Evolutionary conservation across 2,888 invertebrate species (phyloP).

Genomic region (Dolomedes plantarius): DNA sequence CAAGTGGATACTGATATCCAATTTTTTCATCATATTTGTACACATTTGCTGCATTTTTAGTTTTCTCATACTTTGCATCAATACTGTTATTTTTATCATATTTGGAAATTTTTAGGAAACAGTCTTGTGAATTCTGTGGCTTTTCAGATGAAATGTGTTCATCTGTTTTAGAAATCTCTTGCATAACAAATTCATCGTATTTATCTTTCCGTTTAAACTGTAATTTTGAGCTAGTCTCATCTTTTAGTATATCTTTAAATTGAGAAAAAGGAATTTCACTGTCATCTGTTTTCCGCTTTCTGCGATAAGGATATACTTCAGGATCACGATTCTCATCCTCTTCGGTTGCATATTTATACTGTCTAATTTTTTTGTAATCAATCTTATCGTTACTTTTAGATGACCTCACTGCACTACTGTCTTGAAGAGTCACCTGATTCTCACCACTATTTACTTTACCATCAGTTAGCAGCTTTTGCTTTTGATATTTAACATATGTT

Average conservation of each 20-base stretch:
- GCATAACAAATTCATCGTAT: conserved; percentile 27
- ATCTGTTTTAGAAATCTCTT: conserved; percentile 8
- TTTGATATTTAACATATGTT: conserved; percentile 40
- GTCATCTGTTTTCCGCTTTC: background rate
- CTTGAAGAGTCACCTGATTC: background rate
- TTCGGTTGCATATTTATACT: conserved; percentile 4
- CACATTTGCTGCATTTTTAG: background rate
- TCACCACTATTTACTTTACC: background rate
- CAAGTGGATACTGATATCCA: conserved; percentile 38
- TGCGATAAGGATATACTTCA: background rate
- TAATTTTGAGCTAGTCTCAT: background rate
- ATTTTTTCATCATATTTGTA: conserved; percentile 43
- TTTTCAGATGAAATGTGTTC: background rate
- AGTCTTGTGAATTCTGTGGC: conserved; percentile 2
- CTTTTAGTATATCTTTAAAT: conserved; percentile 45
- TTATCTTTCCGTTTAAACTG: conserved; percentile 9
- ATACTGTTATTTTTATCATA: conserved; percentile 17
- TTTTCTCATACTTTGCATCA: conserved; percentile 11
- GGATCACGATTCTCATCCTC: background rate
- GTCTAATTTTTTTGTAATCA: background rate
- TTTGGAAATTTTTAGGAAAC: conserved; percentile 42
- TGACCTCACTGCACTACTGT: background rate
- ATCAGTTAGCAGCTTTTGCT: conserved; percentile 1
- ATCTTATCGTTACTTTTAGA: too few relatives aligned
- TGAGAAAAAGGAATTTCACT: conserved; percentile 31